phyloP scores from a whole-genome alignment of 30 jellyfish, hydroid and myxozoan genomes.

The Hydractinia symbiolongicarpus region DNA sequence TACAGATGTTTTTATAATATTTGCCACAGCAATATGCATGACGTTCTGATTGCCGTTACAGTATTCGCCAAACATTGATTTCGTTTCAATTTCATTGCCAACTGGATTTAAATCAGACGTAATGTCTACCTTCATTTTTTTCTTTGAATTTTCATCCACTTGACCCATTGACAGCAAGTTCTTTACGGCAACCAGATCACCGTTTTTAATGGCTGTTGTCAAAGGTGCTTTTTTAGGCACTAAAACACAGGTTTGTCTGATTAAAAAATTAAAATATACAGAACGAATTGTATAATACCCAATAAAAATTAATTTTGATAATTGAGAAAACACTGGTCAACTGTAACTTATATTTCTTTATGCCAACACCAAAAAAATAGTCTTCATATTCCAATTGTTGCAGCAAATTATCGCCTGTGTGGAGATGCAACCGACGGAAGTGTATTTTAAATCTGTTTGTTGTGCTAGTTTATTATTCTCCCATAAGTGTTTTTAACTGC shows the following conservation, averaged over 20 bases:
- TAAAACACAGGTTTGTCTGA: conserved; percentile 27
- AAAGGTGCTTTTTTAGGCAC: conserved; percentile 41
- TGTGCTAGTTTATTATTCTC: too few relatives aligned
- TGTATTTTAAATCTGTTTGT: too few relatives aligned
- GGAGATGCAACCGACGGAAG: too few relatives aligned
- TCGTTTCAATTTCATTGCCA: neutral
- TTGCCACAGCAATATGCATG: conserved; percentile 68
- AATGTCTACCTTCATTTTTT: conserved; percentile 1
- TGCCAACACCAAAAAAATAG: too few relatives aligned
- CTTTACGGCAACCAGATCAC: conserved; percentile 29
- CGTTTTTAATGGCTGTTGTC: conserved; percentile 36
- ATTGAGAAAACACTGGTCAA: too few relatives aligned
- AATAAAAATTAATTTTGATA: too few relatives aligned
- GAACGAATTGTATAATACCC: too few relatives aligned
- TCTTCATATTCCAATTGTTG: too few relatives aligned
- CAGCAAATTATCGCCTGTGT: too few relatives aligned
- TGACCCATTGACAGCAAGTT: neutral
- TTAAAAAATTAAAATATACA: too few relatives aligned
- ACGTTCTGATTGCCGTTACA: conserved; percentile 81
- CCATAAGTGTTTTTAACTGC: too few relatives aligned
- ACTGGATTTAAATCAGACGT: neutral
- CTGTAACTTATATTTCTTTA: too few relatives aligned
- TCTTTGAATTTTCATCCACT: neutral
- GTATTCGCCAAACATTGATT: conserved; percentile 27
- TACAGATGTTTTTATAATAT: conserved; percentile 26